Conservation (phyloP, 2,888 invertebrate species). For the Scaptomyza tumidula region DNA sequence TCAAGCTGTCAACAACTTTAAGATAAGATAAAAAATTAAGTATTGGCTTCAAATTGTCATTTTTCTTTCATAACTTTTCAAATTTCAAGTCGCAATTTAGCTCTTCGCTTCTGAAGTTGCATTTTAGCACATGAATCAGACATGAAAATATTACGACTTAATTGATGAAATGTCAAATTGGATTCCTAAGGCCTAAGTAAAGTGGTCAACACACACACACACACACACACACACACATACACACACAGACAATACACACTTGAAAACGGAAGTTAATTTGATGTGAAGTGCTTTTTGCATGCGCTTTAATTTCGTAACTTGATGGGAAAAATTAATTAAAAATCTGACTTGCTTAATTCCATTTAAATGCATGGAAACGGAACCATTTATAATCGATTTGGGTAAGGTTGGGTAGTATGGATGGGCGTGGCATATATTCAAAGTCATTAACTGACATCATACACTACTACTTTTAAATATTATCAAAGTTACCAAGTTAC, state of each 20-base stretch:
- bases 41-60: not conserved
- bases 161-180: slow-evolving; percentile 9
- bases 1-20: not conserved
- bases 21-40: slow-evolving; percentile 4
- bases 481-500: slow-evolving; percentile 18
- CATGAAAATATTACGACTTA: slow-evolving; percentile 34
- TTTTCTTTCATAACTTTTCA: not conserved
- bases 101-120: not conserved
- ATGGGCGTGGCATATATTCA: not conserved
- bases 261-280: slow-evolving; percentile 52
- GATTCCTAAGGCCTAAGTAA: not conserved
- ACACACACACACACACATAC: too few species aligned
- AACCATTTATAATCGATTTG: not conserved
- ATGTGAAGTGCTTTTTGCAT: slow-evolving; percentile 23
- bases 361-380: slow-evolving; percentile 17
- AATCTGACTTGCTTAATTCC: slow-evolving; percentile 34
- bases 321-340: slow-evolving; percentile 39
- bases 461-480: slow-evolving; percentile 13
- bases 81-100: not conserved
- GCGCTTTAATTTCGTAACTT: not conserved
- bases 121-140: slow-evolving; percentile 1
- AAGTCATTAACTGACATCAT: slow-evolving; percentile 30
- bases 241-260: slow-evolving; percentile 17
- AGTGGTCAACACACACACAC: slow-evolving; percentile 20
- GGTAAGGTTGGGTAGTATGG: not conserved